Base-by-base conservation (phyloP, 1,140 invertebrate species). In the Zaprionus ghesquierei region DNA sequence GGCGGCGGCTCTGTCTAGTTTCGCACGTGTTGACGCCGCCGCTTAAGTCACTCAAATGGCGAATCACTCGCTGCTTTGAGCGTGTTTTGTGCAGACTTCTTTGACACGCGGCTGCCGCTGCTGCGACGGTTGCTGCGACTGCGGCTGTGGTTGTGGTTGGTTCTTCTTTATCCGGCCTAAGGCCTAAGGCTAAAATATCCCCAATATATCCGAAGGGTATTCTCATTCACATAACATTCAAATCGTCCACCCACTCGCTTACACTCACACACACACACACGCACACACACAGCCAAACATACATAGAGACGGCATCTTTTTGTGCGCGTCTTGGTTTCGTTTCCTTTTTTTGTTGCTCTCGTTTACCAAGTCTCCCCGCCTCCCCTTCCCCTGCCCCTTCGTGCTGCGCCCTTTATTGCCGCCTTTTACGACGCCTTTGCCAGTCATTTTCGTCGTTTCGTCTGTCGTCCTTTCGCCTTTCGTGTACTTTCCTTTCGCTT, bases 41-140 rank as follows among this genome's bases (percentile, higher is more conserved):
- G n/a, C 25, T 58, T 60, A 25, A 49, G 35, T 29, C 27, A 29
- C 27, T 5, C n/a, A n/a, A n/a, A 27, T 6, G 6, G 25, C 25
- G 25, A 27, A 27, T 29, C 27, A 35, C 33, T n/a, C 33, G 13
- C 25, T 25, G 25, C 27, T 29, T 73, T 79, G 82, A 87, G 82
- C n/a, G 41, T 18, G 12, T 89, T 79, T 89, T 74, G 84, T 89
- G 84, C 82, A 87, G 82, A 87, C 72, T 68, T 78, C 81, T 75
- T 31, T 61, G 41, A 15, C 46, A n/a, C 22, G 35, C 35, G 46
- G 50, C 6, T 18, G 61, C 15, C 27, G 51, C 29, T 25, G 64
- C 64, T 20, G 41, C 27, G 6, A 18, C 18, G 6, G 35, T 25
- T 25, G 53, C 29, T 35, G 54, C 46, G 15, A 25, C 46, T 22